Evolutionary conservation across 2,888 invertebrate genomes (phyloP).

Genomic region (Isoperla grammatica): DNA sequence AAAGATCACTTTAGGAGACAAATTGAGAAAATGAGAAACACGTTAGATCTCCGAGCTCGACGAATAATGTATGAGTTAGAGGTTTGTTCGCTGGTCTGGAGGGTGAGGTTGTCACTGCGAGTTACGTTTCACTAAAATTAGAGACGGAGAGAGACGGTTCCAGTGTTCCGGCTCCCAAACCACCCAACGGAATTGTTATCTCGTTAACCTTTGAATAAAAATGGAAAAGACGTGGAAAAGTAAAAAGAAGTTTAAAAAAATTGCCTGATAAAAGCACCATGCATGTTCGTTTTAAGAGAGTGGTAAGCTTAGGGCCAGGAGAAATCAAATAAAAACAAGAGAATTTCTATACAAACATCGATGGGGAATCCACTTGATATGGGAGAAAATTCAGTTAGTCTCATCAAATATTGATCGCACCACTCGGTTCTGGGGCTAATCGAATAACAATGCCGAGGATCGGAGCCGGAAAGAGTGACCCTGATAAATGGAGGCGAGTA

Average conservation of each 20-base stretch:
- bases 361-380: background rate
- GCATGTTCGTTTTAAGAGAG: background rate
- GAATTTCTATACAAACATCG: background rate
- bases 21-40: slow-evolving; percentile 11
- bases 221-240: background rate
- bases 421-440: slow-evolving; percentile 19
- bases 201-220: background rate
- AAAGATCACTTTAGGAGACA: background rate
- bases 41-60: background rate
- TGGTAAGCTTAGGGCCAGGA: background rate
- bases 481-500: slow-evolving; percentile 19
- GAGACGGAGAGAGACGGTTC: background rate
- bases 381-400: slow-evolving; percentile 21
- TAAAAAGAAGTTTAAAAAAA: background rate
- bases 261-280: background rate
- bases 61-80: slow-evolving; percentile 8
- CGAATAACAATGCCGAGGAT: slow-evolving; percentile 17
- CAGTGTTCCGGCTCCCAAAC: background rate
- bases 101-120: background rate
- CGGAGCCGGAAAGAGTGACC: slow-evolving; percentile 16
- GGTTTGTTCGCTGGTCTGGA: background rate
- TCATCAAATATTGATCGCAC: slow-evolving; percentile 25
- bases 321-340: background rate
- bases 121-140: background rate
- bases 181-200: background rate